Evolutionary conservation across 2,113 vertebrate species (phyloP).

Genomic region (Pipra filicauda): DNA sequence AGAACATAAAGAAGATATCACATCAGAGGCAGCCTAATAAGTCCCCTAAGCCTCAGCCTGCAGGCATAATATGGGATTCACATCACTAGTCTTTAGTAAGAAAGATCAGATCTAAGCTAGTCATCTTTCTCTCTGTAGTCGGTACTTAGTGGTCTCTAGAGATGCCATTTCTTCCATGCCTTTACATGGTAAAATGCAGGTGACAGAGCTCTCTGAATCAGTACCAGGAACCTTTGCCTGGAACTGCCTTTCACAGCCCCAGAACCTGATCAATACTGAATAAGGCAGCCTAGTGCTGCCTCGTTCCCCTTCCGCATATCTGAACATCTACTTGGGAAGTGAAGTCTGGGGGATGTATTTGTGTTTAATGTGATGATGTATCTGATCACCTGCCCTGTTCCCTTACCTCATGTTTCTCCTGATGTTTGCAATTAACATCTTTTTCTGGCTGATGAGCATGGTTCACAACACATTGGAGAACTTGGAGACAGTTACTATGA

Average conservation of each 20-base stretch:
- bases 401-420: not conserved
- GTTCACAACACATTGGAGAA: not conserved
- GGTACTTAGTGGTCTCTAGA: not conserved
- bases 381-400: not conserved
- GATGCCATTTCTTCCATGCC: not conserved
- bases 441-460: not conserved
- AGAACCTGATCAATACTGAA: not conserved
- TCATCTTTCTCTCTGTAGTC: not conserved
- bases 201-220: not conserved
- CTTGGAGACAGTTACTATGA: not conserved
- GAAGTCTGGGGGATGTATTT: not conserved
- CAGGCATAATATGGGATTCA: not conserved
- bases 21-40: constrained; percentile 25
- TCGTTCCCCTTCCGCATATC: not conserved
- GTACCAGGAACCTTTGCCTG: not conserved
- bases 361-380: not conserved
- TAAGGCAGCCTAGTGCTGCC: not conserved
- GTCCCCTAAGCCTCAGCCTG: not conserved
- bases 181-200: not conserved
- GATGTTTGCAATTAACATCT: not conserved
- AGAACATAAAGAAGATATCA: not conserved
- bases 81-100: not conserved
- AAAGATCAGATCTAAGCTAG: not conserved
- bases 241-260: not conserved
- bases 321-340: not conserved